Percentiles rank a stretch among this genome's conserved stretches.
phyloP scores from a whole-genome alignment of 2,113 vertebrate genomes.

The Menura novaehollandiae region DNA sequence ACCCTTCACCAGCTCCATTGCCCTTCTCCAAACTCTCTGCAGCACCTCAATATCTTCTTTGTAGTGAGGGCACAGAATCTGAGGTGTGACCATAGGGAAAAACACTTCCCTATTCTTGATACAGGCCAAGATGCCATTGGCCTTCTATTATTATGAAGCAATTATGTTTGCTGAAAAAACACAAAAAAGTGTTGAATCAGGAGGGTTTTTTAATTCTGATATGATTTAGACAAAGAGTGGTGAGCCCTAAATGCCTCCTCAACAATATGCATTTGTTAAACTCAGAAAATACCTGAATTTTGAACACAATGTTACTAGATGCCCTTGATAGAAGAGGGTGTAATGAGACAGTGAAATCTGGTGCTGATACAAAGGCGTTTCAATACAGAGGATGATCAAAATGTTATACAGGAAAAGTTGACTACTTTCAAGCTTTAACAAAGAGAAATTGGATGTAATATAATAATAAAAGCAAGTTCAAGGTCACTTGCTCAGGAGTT shows the following conservation, averaged over 20 bases:
- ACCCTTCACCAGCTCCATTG: not conserved
- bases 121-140: not conserved
- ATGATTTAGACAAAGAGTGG: not conserved
- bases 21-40: not conserved
- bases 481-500: not conserved
- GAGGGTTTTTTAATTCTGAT: not conserved
- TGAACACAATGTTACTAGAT: not conserved
- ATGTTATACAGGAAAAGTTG: not conserved
- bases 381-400: not conserved
- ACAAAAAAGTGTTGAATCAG: not conserved
- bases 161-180: not conserved
- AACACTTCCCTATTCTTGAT: not conserved
- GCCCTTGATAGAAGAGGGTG: not conserved
- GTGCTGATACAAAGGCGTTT: not conserved
- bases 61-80: accelerated
- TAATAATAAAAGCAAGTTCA: not conserved
- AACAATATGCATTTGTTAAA: not conserved
- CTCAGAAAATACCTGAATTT: not conserved
- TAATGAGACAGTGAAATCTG: not conserved
- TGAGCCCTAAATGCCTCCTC: not conserved
- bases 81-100: not conserved
- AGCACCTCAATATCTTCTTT: not conserved
- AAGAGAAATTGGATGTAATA: not conserved
- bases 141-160: not conserved
- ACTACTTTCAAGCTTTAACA: not conserved